Conservation (phyloP, 1,140 invertebrate species). For the Pseudomyrmex concolor region DNA sequence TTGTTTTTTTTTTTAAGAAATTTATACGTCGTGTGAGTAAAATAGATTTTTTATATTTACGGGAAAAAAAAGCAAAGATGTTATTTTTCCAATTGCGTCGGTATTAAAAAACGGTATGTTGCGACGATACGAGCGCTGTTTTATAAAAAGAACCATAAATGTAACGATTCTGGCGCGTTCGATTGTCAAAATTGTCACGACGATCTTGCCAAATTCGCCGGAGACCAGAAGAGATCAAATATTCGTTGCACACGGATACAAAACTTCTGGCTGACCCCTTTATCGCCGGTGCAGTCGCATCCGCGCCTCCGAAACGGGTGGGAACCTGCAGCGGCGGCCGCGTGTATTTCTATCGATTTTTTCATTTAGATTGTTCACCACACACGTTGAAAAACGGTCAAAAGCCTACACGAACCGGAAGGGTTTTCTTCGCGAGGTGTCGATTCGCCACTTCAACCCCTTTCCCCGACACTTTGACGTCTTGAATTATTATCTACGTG, state of each 20-base stretch:
- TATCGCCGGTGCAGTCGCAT: constrained; percentile 67
- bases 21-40: no score
- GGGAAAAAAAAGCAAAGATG: no score
- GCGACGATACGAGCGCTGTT: background rate
- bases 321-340: constrained; percentile 40
- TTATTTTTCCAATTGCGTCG: background rate
- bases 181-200: constrained; percentile 41
- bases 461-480: background rate
- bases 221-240: constrained; percentile 3
- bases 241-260: background rate
- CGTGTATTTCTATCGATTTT: constrained; percentile 79
- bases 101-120: background rate
- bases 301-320: constrained; percentile 69
- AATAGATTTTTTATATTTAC: no score
- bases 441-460: background rate
- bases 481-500: constrained; percentile 10
- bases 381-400: constrained; percentile 58
- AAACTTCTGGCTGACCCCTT: constrained; percentile 60
- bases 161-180: background rate
- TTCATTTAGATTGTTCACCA: constrained; percentile 78
- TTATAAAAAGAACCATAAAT: background rate
- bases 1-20: no score
- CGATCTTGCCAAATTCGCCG: constrained; percentile 42
- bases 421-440: background rate
- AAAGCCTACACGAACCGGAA: constrained; percentile 46